phyloP scores from a whole-genome alignment of 2,797 vertebrate species.

The Sebastes iracundus region DNA sequence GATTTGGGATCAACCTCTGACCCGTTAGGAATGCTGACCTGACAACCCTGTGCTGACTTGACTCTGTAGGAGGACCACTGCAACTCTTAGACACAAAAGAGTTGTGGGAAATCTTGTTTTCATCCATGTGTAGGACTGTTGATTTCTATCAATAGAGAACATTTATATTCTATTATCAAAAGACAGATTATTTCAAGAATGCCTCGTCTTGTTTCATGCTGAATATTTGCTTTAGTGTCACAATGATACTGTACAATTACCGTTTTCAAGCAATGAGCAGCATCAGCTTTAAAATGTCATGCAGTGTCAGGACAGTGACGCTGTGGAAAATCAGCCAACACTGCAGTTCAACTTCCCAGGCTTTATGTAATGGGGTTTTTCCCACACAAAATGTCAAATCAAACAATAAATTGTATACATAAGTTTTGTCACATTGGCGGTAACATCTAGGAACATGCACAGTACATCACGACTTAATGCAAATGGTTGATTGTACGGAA shows the following conservation, averaged over 20 bases:
- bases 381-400: not conserved
- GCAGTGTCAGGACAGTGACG: not conserved
- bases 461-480: not conserved
- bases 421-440: not conserved
- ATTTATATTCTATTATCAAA: not conserved
- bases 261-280: not conserved
- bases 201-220: not conserved
- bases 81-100: not conserved
- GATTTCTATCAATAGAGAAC: not conserved
- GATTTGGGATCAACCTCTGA: constrained; percentile 15
- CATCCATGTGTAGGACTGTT: constrained; percentile 13
- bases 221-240: not conserved
- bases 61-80: constrained; percentile 5
- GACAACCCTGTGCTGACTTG: not conserved
- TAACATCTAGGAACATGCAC: not conserved
- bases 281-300: not conserved
- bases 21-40: constrained; percentile 38
- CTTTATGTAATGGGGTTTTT: no score
- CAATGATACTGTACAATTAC: not conserved
- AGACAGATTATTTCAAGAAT: not conserved
- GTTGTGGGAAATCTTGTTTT: constrained; percentile 52
- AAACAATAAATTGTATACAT: not conserved
- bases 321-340: not conserved
- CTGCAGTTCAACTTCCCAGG: not conserved
- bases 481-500: not conserved